phyloP scores from a whole-genome alignment of 1,140 invertebrate genomes.

The Nebria ingens region DNA sequence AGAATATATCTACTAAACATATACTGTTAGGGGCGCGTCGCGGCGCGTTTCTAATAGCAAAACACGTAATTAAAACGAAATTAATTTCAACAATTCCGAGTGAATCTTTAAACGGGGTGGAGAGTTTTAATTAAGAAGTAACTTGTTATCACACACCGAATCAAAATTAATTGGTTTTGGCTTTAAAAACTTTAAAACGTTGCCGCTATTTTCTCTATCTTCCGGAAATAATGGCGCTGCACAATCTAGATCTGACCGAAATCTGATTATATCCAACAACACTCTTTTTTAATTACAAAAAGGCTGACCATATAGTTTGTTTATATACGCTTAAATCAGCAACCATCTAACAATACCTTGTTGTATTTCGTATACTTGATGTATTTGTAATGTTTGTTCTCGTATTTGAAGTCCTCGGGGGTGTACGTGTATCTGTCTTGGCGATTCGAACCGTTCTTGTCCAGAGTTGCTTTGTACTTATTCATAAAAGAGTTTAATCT shows the following conservation, averaged over 20 bases:
- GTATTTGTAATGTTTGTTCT: constrained; percentile 72
- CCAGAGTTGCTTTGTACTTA: constrained; percentile 52
- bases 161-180: background rate
- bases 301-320: too few relatives aligned
- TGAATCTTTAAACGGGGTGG: background rate
- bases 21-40: too few relatives aligned
- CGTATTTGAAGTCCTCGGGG: constrained; percentile 66
- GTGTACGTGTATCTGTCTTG: constrained; percentile 50
- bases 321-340: too few relatives aligned
- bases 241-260: too few relatives aligned
- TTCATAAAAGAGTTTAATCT: constrained; percentile 49
- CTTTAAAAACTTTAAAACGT: constrained; percentile 1
- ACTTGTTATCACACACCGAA: background rate
- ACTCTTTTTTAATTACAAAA: too few relatives aligned
- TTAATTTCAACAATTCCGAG: background rate
- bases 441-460: constrained; percentile 26
- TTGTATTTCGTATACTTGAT: constrained; percentile 64
- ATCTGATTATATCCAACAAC: too few relatives aligned
- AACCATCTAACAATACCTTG: too few relatives aligned
- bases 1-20: too few relatives aligned
- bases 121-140: background rate
- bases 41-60: too few relatives aligned
- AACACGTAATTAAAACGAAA: background rate
- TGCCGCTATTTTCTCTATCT: too few relatives aligned
- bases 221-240: too few relatives aligned